phyloP scores from a whole-genome alignment of 1,140 invertebrate genomes.

The Ostrea denselamellosa region DNA sequence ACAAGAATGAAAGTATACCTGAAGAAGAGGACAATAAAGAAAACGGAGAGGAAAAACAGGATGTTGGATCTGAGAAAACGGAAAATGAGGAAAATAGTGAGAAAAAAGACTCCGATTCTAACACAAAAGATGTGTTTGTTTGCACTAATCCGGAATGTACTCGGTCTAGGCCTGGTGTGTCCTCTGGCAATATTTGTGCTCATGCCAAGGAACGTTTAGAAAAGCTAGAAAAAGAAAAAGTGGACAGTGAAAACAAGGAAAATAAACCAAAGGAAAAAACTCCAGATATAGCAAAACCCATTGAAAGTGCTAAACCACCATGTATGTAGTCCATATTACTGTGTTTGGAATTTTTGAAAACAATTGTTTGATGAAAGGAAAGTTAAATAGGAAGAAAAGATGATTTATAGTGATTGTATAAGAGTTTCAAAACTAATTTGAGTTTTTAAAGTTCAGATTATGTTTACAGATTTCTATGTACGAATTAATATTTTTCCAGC shows the following conservation, averaged over 20 bases:
- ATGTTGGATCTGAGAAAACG: slow-evolving; percentile 32
- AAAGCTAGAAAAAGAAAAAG: slow-evolving; percentile 44
- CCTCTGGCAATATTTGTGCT: slow-evolving; percentile 63
- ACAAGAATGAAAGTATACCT: slow-evolving; percentile 69
- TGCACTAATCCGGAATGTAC: slow-evolving; percentile 72
- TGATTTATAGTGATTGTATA: too few relatives aligned
- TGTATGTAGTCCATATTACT: not conserved
- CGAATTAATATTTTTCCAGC: not conserved
- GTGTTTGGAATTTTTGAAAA: too few relatives aligned
- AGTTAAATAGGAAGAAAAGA: too few relatives aligned
- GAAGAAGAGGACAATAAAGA: slow-evolving; percentile 58
- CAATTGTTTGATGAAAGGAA: too few relatives aligned
- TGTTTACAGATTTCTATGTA: too few relatives aligned
- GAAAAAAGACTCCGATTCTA: slow-evolving; percentile 39
- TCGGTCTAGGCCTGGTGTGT: slow-evolving; percentile 59
- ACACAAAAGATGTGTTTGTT: slow-evolving; percentile 45
- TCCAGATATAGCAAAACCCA: not conserved
- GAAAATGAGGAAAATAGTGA: slow-evolving; percentile 28
- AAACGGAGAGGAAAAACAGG: slow-evolving; percentile 65
- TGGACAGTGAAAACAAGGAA: slow-evolving; percentile 54
- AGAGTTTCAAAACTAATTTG: too few relatives aligned
- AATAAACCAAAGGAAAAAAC: slow-evolving; percentile 43
- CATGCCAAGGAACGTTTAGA: slow-evolving; percentile 57
- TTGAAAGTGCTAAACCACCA: slow-evolving; percentile 46
- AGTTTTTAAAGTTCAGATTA: too few relatives aligned